phyloP scores from a whole-genome alignment of 2,113 vertebrate species.

The Psilopsiagon aurifrons region DNA sequence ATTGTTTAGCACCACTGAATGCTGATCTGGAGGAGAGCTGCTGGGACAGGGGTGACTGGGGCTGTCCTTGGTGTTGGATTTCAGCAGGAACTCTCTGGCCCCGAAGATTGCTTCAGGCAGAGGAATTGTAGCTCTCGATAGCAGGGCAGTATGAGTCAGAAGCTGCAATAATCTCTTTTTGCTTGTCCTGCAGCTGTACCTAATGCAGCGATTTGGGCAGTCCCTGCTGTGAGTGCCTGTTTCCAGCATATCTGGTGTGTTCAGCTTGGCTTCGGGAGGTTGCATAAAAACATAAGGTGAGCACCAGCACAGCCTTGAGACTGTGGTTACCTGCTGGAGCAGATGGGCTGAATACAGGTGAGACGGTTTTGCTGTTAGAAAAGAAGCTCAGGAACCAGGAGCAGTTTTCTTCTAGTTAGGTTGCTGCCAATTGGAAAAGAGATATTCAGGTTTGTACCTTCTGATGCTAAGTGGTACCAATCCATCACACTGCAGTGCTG shows the following conservation, averaged over 20 bases:
- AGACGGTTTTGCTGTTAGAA: neutral
- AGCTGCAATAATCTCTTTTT: neutral
- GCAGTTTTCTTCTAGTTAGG: neutral
- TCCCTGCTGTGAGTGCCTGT: fast-evolving
- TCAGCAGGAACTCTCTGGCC: neutral
- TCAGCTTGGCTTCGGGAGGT: neutral
- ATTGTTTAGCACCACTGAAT: neutral
- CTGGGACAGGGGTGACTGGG: neutral
- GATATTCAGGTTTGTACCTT: neutral
- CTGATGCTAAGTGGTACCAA: fast-evolving
- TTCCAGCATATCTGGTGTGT: fast-evolving
- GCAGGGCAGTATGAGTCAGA: neutral
- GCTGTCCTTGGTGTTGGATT: neutral
- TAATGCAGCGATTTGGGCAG: neutral
- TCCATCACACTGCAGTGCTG: fast-evolving
- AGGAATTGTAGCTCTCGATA: neutral
- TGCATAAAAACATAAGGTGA: neutral
- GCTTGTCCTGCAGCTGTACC: neutral
- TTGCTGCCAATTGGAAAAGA: neutral
- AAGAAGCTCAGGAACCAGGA: neutral
- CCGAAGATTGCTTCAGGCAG: neutral
- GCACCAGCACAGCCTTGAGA: neutral
- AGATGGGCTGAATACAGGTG: neutral
- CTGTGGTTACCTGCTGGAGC: neutral
- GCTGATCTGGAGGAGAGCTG: neutral